Evolutionary conservation across 1,140 invertebrate genomes (phyloP).

Genomic region (Helicoverpa zea): DNA sequence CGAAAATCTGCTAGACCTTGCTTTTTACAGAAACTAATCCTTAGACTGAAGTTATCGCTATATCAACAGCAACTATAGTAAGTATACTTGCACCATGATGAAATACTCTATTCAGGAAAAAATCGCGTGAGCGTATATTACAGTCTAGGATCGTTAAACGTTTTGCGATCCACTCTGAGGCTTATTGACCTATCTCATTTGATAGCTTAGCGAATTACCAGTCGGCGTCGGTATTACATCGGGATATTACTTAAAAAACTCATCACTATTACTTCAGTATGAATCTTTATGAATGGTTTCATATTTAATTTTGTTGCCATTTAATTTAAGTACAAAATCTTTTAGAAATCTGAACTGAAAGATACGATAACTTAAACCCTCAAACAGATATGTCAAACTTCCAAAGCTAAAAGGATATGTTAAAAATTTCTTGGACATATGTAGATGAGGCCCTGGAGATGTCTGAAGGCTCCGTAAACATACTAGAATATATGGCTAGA

Average conservation of each 20-base stretch:
- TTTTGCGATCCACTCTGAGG: slow-evolving; percentile 40
- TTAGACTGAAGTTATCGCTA: too few relatives aligned
- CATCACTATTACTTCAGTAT: neutral
- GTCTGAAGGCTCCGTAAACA: too few relatives aligned
- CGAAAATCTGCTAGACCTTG: too few relatives aligned
- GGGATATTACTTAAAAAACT: slow-evolving; percentile 33
- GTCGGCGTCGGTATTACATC: slow-evolving; percentile 39
- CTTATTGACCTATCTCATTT: slow-evolving; percentile 48
- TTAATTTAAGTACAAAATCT: too few relatives aligned
- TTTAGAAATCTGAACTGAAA: too few relatives aligned
- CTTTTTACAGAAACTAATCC: too few relatives aligned
- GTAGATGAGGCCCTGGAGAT: too few relatives aligned
- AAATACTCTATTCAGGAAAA: neutral
- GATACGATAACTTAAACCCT: too few relatives aligned
- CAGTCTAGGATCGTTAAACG: slow-evolving; percentile 38
- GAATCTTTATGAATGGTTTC: neutral
- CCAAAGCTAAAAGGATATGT: too few relatives aligned
- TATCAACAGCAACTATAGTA: neutral
- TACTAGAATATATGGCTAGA: too few relatives aligned
- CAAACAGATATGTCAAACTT: too few relatives aligned
- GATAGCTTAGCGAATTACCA: slow-evolving; percentile 38
- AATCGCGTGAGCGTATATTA: slow-evolving; percentile 26
- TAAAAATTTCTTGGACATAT: too few relatives aligned
- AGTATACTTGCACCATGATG: neutral
- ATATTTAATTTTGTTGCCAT: neutral